Base-by-base conservation (phyloP, 2,113 vertebrate species). In the Clarias macrocephalus region DNA sequence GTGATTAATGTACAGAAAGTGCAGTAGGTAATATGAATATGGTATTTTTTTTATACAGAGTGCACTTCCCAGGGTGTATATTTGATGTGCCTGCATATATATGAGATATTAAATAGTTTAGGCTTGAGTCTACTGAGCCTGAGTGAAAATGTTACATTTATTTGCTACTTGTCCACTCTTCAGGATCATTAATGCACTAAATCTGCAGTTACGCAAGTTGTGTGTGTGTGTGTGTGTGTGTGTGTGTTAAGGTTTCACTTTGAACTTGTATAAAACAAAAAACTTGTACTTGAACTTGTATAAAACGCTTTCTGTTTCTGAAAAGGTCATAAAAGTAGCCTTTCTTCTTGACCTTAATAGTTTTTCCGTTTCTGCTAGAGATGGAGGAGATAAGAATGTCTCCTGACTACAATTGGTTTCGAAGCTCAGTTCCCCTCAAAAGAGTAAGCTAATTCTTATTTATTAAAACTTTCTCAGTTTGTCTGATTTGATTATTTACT, bases 311-410 rank as follows among this genome's bases (percentile, higher is more conserved):
- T 79, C 13, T 28, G 7, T 19, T 33, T 80, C 11, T 84, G 19
- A 52, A 73, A 42, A 62, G 83, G 56, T 85, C 23, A 37, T 65
- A 42, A 57, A 63, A 77, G 11, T 62, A n/a, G 65, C 48, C 12
- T 60, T 85, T 63, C 5, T 76, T 28, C 23, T 63, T 68, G 28
- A 28, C 25, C 70, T 33, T 42, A 33, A 12, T 9, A 28, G 68
- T 60, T n/a, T 54, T 66, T 87, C 12, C 30, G 28, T 80, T 81
- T 87, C 21, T 80, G 28, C 77, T 62, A 91, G 93, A 94, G 95
- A 99, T 99, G 98, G 98, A 98, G 94, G 97, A 98, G 96, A 99
- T 99, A 89, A 97, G 97, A 95, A 95, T 97, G 94, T 99, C 98
- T 95, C 98, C 98, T 68, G 98, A 99, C 92, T 99, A 99, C 84